Evolutionary conservation across 2,113 vertebrate genomes (phyloP).

Genomic region (Ammodytes dubius): DNA sequence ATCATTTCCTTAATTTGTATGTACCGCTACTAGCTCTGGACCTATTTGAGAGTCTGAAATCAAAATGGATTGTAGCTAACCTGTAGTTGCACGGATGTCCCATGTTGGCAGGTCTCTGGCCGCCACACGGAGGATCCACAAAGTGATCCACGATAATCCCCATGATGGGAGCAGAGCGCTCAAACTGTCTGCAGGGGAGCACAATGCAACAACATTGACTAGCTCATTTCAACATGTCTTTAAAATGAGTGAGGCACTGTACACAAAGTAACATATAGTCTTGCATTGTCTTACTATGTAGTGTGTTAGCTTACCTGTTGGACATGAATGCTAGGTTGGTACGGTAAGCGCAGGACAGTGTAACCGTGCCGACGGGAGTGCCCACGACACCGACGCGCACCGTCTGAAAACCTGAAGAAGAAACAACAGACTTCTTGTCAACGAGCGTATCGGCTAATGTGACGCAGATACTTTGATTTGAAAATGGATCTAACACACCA

Average conservation of each 20-base stretch:
- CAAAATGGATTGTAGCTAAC: slow-evolving; percentile 68
- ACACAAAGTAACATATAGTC: not conserved
- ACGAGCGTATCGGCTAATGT: not conserved
- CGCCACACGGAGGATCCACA: slow-evolving; percentile 93
- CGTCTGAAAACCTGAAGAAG: slow-evolving; percentile 92
- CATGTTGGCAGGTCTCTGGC: slow-evolving; percentile 81
- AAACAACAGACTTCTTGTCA: not conserved
- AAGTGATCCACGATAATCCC: slow-evolving; percentile 99
- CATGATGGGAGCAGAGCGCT: slow-evolving; percentile 97
- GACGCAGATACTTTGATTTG: no score
- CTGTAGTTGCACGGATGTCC: slow-evolving; percentile 99
- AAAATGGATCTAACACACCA: not conserved
- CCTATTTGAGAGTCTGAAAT: no score
- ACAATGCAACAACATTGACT: not conserved
- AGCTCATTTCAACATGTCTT: not conserved
- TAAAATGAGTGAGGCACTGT: not conserved
- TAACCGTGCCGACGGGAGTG: slow-evolving; percentile 96
- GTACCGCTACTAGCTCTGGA: no score
- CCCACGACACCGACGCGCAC: slow-evolving; percentile 96
- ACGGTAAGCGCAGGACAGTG: slow-evolving; percentile 97
- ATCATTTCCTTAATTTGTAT: no score
- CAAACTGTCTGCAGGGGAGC: slow-evolving; percentile 92
- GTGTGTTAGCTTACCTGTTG: slow-evolving; percentile 86
- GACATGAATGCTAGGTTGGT: slow-evolving; percentile 99
- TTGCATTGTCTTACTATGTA: no score